Evolutionary conservation across 1,140 invertebrate genomes (phyloP).

Genomic region (Papilio machaon): DNA sequence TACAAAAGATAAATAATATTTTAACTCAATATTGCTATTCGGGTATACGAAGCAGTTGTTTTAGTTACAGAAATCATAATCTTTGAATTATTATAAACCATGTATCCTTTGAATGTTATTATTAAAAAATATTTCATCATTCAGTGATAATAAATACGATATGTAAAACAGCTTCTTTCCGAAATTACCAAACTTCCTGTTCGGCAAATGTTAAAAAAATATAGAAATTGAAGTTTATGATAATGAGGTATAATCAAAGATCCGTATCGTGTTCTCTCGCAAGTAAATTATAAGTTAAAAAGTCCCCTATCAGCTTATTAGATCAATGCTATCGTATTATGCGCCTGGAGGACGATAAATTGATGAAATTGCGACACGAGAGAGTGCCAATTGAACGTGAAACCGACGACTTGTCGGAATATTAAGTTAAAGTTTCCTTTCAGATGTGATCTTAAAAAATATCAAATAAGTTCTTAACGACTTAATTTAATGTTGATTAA

Average conservation of each 20-base stretch:
- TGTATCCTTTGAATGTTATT: neutral
- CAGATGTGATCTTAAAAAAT: neutral
- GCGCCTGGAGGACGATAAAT: slow-evolving; percentile 63
- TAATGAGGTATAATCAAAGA: slow-evolving; percentile 35
- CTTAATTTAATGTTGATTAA: neutral
- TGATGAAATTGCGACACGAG: slow-evolving; percentile 52
- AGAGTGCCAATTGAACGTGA: slow-evolving; percentile 64
- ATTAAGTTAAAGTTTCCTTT: slow-evolving; percentile 15
- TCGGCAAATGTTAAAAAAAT: slow-evolving; percentile 29
- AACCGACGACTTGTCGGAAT: slow-evolving; percentile 41
- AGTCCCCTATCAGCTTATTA: slow-evolving; percentile 49
- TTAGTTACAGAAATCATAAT: neutral
- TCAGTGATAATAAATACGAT: neutral
- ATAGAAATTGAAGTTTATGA: slow-evolving; percentile 25
- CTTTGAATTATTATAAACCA: neutral
- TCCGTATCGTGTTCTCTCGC: slow-evolving; percentile 24
- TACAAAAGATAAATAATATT: neutral
- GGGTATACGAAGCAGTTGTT: neutral
- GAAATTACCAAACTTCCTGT: neutral
- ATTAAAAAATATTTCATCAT: neutral
- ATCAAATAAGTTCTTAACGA: neutral
- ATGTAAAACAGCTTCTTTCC: neutral
- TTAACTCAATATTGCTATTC: too few species aligned
- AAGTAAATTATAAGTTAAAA: slow-evolving; percentile 42
- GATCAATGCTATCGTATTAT: slow-evolving; percentile 50